Conservation (phyloP, 2,113 vertebrate species). For the Pachyramphus minor region DNA sequence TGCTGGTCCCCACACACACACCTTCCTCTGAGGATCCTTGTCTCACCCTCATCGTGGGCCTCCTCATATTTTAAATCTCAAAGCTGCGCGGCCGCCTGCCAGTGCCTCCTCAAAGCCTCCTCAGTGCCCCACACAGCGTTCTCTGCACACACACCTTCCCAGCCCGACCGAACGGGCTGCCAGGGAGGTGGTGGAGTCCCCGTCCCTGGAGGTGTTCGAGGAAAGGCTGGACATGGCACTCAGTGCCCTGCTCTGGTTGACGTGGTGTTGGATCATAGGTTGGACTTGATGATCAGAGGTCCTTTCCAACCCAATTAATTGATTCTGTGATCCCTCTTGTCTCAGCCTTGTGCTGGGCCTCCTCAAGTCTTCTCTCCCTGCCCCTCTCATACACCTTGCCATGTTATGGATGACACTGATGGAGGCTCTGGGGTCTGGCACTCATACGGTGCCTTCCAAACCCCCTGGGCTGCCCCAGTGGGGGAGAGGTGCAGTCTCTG, state of each 20-base stretch:
- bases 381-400: accelerated
- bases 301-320: background rate
- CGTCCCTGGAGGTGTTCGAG: background rate
- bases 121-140: background rate
- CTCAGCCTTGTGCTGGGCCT: no score
- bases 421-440: accelerated
- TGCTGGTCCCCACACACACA: background rate
- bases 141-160: background rate
- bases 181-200: no score
- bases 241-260: background rate
- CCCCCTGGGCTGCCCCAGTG: background rate
- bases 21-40: background rate
- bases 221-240: background rate
- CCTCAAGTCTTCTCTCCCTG: no score
- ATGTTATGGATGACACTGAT: accelerated
- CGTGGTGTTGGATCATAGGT: background rate
- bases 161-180: accelerated
- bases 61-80: background rate
- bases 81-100: background rate
- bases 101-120: background rate
- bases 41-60: background rate
- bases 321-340: background rate
- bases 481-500: accelerated
- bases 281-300: background rate
- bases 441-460: background rate